Evolutionary conservation across 2,888 invertebrate species (phyloP).

Genomic region (Pterostichus madidus): DNA sequence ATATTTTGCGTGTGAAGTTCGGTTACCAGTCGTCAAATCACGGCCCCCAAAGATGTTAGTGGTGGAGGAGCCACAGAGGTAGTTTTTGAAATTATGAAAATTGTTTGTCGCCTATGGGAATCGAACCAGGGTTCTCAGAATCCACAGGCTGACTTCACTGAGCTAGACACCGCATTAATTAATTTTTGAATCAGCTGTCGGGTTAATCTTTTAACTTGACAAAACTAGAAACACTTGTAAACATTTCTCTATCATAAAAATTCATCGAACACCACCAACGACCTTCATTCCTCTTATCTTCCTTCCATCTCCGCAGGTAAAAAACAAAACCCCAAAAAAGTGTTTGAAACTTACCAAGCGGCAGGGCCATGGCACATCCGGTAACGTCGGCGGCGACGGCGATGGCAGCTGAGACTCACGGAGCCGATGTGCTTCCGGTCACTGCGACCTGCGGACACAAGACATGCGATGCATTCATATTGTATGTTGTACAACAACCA

Average conservation of each 20-base stretch:
- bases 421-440: constrained; percentile 60
- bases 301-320: constrained; percentile 20
- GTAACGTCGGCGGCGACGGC: constrained; percentile 7
- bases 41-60: too few species aligned
- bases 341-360: constrained; percentile 50
- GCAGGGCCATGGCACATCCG: constrained; percentile 64
- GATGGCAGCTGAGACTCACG: constrained; percentile 10
- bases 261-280: background rate
- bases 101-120: too few species aligned
- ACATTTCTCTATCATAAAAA: background rate
- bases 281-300: constrained; percentile 2
- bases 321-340: background rate
- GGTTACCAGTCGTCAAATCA: too few species aligned
- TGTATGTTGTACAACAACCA: background rate
- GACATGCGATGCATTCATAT: constrained; percentile 48
- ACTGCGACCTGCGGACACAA: constrained; percentile 55
- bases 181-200: too few species aligned
- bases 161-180: too few species aligned
- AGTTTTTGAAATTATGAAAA: too few species aligned
- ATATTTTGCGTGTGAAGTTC: too few species aligned
- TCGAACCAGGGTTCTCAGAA: too few species aligned
- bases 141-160: too few species aligned
- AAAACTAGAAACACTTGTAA: constrained; percentile 2
- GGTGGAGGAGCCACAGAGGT: too few species aligned
- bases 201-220: too few species aligned